Evolutionary conservation across 1,140 invertebrate species (phyloP).

Genomic region (Trichomalopsis sarcophagae): DNA sequence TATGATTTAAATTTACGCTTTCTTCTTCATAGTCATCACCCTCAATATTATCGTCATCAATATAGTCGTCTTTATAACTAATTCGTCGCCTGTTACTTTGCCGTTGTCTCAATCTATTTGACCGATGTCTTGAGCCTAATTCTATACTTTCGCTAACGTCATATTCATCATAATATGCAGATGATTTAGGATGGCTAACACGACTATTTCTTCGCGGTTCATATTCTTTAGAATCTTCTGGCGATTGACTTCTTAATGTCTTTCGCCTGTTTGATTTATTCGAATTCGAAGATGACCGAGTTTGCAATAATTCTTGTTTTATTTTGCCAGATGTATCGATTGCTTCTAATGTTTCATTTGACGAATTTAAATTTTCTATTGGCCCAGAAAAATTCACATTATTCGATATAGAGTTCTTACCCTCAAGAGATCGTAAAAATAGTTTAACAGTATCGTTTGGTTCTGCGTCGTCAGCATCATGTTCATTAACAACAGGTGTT

Average conservation of each 20-base stretch:
- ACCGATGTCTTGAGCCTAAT: background rate
- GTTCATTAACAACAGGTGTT: background rate
- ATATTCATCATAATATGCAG: slow-evolving; percentile 42
- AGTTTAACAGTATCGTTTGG: slow-evolving; percentile 22
- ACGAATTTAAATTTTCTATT: background rate
- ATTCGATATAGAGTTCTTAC: background rate
- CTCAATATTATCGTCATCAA: slow-evolving; percentile 16
- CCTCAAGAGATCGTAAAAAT: background rate
- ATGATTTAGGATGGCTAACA: background rate
- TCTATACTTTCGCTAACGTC: slow-evolving; percentile 36
- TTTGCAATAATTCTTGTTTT: slow-evolving; percentile 32
- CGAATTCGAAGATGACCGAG: slow-evolving; percentile 7
- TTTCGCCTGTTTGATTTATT: slow-evolving; percentile 30
- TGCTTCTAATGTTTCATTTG: background rate
- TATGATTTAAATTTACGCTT: background rate
- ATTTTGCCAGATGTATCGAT: background rate
- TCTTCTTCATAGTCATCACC: slow-evolving; percentile 39
- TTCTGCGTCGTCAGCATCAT: background rate
- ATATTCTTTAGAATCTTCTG: slow-evolving; percentile 34
- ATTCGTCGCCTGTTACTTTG: slow-evolving; percentile 9
- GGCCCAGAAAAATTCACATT: background rate
- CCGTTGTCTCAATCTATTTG: slow-evolving; percentile 41
- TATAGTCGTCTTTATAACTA: slow-evolving; percentile 39
- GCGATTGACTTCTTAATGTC: background rate
- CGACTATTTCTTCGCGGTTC: slow-evolving; percentile 28